phyloP scores from a whole-genome alignment of 2,888 invertebrate genomes.

The Branchipolynoe longqiensis region DNA sequence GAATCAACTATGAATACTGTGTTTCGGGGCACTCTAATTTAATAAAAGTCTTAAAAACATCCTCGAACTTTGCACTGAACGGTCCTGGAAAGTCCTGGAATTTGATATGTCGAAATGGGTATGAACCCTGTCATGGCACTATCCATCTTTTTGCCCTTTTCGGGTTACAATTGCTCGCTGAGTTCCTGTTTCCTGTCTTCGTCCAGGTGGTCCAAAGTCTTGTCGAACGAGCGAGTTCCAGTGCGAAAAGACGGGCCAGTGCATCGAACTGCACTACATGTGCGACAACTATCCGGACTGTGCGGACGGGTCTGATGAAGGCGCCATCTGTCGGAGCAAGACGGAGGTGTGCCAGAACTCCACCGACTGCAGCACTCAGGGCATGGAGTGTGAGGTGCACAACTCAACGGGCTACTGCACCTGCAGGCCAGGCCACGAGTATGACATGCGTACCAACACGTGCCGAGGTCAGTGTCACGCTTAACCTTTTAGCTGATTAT shows the following conservation, averaged over 20 bases:
- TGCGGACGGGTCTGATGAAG: conserved; percentile 56
- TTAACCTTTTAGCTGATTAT: no score
- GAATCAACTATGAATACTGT: no score
- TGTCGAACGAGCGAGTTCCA: conserved; percentile 47
- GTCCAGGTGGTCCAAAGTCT: conserved; percentile 23
- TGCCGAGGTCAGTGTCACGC: conserved; percentile 29
- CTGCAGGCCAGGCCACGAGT: conserved; percentile 1
- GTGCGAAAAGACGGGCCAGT: conserved; percentile 55
- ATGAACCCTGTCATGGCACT: no score
- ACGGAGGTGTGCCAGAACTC: neutral
- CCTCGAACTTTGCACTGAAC: no score
- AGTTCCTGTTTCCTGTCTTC: no score
- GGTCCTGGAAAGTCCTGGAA: no score
- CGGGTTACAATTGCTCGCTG: no score
- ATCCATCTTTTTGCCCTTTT: no score
- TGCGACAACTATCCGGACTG: conserved; percentile 61
- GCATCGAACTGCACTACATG: conserved; percentile 44
- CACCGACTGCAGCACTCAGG: neutral
- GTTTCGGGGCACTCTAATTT: no score
- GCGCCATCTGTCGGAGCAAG: conserved; percentile 48
- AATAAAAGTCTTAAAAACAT: no score
- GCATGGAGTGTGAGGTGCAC: conserved; percentile 9
- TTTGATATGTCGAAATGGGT: no score
- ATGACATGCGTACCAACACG: neutral
- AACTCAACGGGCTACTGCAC: conserved; percentile 10